phyloP scores from a whole-genome alignment of 2,113 vertebrate species.

The Sturnus vulgaris region DNA sequence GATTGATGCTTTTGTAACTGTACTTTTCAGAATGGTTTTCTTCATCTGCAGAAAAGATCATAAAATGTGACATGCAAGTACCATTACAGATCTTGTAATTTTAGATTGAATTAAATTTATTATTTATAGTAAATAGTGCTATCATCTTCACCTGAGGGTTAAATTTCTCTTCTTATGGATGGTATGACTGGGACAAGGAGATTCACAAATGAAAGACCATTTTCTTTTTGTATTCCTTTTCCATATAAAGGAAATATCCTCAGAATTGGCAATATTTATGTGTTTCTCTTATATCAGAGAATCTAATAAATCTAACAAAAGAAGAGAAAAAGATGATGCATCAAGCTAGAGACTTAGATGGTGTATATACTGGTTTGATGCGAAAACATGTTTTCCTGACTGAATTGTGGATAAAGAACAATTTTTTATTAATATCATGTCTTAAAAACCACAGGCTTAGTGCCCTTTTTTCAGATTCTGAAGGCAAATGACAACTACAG shows the following conservation, averaged over 20 bases:
- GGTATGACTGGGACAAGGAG: not conserved
- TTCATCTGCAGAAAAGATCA: not conserved
- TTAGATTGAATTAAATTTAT: not conserved
- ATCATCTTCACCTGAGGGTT: not conserved
- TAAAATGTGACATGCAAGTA: not conserved
- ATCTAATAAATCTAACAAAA: not conserved
- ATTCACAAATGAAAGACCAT: not conserved
- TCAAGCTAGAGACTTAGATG: not conserved
- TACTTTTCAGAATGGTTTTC: not conserved
- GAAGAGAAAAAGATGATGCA: not conserved
- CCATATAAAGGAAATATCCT: not conserved
- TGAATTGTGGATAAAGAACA: not conserved
- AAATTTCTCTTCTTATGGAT: not conserved
- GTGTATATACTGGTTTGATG: not conserved
- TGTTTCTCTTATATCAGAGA: not conserved
- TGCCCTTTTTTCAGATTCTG: not conserved
- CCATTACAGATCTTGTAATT: not conserved
- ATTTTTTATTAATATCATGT: not conserved
- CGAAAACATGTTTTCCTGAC: not conserved
- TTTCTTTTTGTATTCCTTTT: not conserved
- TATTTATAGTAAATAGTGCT: not conserved
- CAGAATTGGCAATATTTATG: not conserved
- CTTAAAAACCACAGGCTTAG: not conserved
- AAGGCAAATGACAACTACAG: not conserved
- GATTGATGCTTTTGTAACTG: not conserved